These are phyloP conservation scores for Steinernema feltiae DNA, from an alignment of 1,140 invertebrate genomes.

Conservation along the genomic window DNA sequence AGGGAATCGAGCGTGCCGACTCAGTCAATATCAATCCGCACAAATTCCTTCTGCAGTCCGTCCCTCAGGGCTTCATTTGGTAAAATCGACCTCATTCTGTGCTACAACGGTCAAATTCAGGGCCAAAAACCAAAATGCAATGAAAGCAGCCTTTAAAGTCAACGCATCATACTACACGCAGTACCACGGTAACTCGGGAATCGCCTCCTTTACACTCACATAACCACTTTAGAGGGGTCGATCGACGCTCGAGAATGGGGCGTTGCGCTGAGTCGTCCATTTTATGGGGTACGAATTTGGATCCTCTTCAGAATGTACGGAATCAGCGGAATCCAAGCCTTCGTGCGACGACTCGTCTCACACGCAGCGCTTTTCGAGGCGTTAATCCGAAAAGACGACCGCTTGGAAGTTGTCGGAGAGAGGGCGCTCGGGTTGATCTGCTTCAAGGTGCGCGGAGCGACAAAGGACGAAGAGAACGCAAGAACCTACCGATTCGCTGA, in stretches of 20 bases:
- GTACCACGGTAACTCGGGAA: background rate
- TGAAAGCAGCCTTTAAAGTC: background rate
- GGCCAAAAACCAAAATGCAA: background rate
- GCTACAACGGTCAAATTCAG: no score
- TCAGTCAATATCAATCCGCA: conserved; percentile 98
- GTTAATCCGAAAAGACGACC: conserved; percentile 74
- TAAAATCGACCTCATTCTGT: no score
- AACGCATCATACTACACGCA: background rate
- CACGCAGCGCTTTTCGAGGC: conserved; percentile 65
- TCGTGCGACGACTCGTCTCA: conserved; percentile 68
- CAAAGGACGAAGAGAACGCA: background rate
- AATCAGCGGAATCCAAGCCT: conserved; percentile 81
- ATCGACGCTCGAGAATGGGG: conserved; percentile 98
- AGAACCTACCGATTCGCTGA: background rate
- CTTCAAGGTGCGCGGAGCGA: conserved; percentile 64
- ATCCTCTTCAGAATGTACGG: conserved; percentile 90
- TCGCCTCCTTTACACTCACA: background rate
- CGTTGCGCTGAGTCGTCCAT: conserved; percentile 84
- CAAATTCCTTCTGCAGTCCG: conserved; percentile 92
- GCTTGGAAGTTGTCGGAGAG: conserved; percentile 90
- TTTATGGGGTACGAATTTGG: conserved; percentile 89
- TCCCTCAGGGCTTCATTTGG: conserved; percentile 96
- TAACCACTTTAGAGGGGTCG: conserved; percentile 68
- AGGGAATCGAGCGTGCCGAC: conserved; percentile 79
- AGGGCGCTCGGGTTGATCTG: conserved; percentile 88